Conservation (phyloP, 2,888 invertebrate species). For the Noctua fimbriata region DNA sequence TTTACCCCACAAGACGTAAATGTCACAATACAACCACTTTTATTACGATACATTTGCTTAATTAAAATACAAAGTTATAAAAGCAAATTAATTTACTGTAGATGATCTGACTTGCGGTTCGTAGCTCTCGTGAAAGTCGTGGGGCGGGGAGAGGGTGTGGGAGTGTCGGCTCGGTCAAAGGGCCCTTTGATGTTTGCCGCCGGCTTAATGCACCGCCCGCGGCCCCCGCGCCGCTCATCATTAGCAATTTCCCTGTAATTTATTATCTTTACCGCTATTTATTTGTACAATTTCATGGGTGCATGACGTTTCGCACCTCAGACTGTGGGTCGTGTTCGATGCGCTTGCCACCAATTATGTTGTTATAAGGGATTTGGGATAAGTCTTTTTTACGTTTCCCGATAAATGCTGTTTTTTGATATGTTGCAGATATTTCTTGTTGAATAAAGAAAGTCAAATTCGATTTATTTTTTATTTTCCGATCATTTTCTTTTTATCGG, state of each 20-base stretch:
- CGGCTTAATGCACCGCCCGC: conserved; percentile 90
- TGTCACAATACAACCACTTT: conserved; percentile 15
- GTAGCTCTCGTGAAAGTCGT: conserved; percentile 70
- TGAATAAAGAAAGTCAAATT: background rate
- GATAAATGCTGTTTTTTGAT: background rate
- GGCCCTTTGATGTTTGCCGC: conserved; percentile 90
- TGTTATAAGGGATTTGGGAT: background rate
- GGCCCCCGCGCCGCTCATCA: conserved; percentile 88
- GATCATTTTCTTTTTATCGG: background rate
- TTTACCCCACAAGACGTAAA: conserved; percentile 4
- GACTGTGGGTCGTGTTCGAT: conserved; percentile 57
- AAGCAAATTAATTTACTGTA: conserved; percentile 66
- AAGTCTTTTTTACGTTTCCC: background rate
- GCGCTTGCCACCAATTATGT: conserved; percentile 55
- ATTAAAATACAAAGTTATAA: conserved; percentile 62
- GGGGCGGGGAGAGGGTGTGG: conserved; percentile 81
- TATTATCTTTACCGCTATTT: conserved; percentile 90
- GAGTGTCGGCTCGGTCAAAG: conserved; percentile 90
- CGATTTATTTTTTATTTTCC: background rate
- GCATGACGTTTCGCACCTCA: conserved; percentile 77
- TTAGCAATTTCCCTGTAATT: conserved; percentile 90
- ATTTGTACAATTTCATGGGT: conserved; percentile 88
- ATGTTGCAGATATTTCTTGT: background rate
- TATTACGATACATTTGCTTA: conserved; percentile 53
- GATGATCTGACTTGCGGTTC: conserved; percentile 65